Base-by-base conservation (phyloP, 2,113 vertebrate genomes). In the Hepsetus odoe region DNA sequence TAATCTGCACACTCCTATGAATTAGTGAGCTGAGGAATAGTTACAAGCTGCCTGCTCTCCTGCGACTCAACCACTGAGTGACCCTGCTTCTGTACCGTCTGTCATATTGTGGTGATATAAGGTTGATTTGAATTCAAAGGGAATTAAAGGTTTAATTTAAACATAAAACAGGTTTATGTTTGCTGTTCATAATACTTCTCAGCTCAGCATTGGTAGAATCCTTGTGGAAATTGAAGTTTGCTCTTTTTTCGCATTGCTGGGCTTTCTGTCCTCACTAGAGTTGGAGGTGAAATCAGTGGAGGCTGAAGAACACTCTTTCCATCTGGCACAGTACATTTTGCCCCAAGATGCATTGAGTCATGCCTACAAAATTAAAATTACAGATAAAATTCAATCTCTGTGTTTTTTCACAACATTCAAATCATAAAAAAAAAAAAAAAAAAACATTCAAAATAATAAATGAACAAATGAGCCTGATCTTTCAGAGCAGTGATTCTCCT, bases 161-260 rank as follows among this genome's bases (percentile, higher is more conserved):
- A n/a, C n/a, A n/a, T n/a, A n/a, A n/a, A n/a, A n/a, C 51, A 55
- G n/a, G 33, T 72, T 26, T 65, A 40, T 22, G 16, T 32, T 0
- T 76, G 38, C 20, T 64, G 30, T 33, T 30, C 68, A 51, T 30
- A 62, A 62, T 61, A 35, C 72, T 49, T 70, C 30, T 13, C 22
- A 61, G 40, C 38, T 62, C 35, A 66, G 33, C 38, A 59, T 59
- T 77, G 67, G 49, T 62, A 26, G 20, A 58, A 30, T 55, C 28
- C 42, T 46, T 26, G 6, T 64, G 30, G n/a, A 35, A 77, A 77
- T 49, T 40, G 51, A 49, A 26, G 18, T 51, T 28, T 56, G 33
- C 26, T 35, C 72, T 76, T 64, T 64, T 61, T 81, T 64, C 33
- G 40, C 59, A 76, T 74, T 30, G 33, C 58, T 33, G 58, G 58